These are phyloP conservation scores for Arnoldichthys spilopterus DNA, from an alignment of 2,797 vertebrate genomes.

Conservation along the genomic window DNA sequence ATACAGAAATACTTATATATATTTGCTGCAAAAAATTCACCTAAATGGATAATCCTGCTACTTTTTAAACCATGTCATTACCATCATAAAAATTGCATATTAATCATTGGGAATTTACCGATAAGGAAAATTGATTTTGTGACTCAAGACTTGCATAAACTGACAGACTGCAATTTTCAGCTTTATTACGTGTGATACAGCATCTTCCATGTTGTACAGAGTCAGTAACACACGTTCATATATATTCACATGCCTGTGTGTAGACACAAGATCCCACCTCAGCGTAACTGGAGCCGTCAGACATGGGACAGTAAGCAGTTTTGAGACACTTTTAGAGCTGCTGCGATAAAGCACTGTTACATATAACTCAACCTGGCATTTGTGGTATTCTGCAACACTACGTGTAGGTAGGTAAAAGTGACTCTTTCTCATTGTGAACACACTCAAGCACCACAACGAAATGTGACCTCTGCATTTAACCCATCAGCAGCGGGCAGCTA, in stretches of 20 bases:
- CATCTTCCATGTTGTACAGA: conserved; percentile 5
- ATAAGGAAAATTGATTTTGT: too few species aligned
- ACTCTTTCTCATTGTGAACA: too few species aligned
- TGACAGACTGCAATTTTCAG: neutral
- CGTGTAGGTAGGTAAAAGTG: neutral
- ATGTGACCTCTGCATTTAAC: too few species aligned
- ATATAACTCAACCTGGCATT: neutral
- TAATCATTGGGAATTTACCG: too few species aligned
- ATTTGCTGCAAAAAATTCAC: too few species aligned
- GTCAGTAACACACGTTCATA: neutral
- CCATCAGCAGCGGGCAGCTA: too few species aligned
- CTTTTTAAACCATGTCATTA: too few species aligned
- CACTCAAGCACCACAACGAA: too few species aligned
- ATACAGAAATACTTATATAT: too few species aligned
- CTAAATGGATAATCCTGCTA: too few species aligned
- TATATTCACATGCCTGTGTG: neutral
- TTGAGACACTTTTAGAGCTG: neutral
- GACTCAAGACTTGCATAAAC: too few species aligned
- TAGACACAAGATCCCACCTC: neutral
- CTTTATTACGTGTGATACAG: neutral
- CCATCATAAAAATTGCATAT: too few species aligned
- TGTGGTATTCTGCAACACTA: neutral
- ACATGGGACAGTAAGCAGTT: neutral
- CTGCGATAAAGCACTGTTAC: neutral
- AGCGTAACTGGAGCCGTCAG: neutral